Evolutionary conservation across 2,888 invertebrate genomes (phyloP), one percentile per base, ranked within the genome.

Genomic region (Lasioglossum zephyrum): DNA sequence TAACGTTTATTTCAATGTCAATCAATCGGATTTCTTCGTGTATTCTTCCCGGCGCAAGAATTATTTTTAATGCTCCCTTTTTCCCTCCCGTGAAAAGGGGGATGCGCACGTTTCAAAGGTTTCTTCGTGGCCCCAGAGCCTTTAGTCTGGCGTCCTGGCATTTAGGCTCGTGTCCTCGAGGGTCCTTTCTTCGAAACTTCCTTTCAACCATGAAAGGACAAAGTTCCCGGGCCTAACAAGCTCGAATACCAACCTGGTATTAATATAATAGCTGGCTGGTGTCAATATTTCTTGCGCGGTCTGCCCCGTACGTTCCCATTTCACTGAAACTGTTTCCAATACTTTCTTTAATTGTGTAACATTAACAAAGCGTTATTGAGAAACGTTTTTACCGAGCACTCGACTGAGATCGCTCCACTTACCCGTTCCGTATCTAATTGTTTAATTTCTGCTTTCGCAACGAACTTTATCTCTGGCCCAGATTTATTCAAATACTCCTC

Each of bases 121-220:
- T 76, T 26, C 78, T 47, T 36, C 74, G 36, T 4, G 57, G 26
- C 63, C 36, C 63, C 66, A 60, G 76, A 77, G 81, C 77, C 81
- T 73, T 77, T 75, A 41, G 73, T 26, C 18, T 80, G 70, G 66
- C 77, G 74, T 75, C 49, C 81, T 81, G 81, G 76, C 81, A 81
- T 84, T 86, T 81, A 78, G 78, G 69, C 79, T 16, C 47, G 75
- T 60, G 78, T 86, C 84, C 78, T 76, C 75, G 75, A 73, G 63
- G 73, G 66, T 73, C 77, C 77, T 81, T 86, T 86, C 84, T 84
- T 72, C 74, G 73, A 2, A 73, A 69, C 78, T 79, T 81, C 81
- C 84, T 84, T 81, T 84, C 86, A 79, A 36, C 81, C 73, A 53
- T 73, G 81, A 84, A 81, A 81, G 84, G 84, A 86, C 81, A 86